Conservation (phyloP, 2,797 vertebrate species). For the Arrhamphus sclerolepis region DNA sequence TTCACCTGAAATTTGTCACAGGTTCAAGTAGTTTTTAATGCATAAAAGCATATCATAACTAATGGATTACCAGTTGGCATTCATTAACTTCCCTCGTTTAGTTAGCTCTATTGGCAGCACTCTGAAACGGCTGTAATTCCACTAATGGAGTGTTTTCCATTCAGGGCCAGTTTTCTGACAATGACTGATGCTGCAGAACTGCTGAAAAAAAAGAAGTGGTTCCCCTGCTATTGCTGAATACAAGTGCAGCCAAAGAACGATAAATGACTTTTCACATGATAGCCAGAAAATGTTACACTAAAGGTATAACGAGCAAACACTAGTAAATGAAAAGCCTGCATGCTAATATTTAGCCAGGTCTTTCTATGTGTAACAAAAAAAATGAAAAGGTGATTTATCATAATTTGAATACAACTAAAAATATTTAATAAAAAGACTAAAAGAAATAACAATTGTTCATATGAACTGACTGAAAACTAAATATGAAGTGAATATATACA, state of each 20-base stretch:
- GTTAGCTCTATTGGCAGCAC: slow-evolving; percentile 38
- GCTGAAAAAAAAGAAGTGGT: slow-evolving; percentile 37
- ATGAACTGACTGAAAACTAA: slow-evolving; percentile 3
- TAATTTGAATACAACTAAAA: slow-evolving; percentile 16
- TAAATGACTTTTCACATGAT: too few relatives aligned
- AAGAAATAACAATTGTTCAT: not conserved
- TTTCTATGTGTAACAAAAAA: slow-evolving; percentile 25
- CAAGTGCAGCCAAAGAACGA: slow-evolving; percentile 12
- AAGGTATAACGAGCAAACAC: slow-evolving; percentile 25
- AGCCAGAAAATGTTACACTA: slow-evolving; percentile 11
- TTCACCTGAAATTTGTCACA: slow-evolving; percentile 8
- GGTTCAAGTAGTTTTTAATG: slow-evolving; percentile 2
- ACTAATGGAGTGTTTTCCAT: slow-evolving; percentile 72
- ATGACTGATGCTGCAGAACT: slow-evolving; percentile 67
- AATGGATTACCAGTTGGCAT: slow-evolving; percentile 47
- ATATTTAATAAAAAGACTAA: not conserved
- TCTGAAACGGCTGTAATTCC: slow-evolving; percentile 68
- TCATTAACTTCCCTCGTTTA: slow-evolving; percentile 49
- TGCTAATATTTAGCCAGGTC: slow-evolving; percentile 28
- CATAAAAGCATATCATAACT: slow-evolving; percentile 29
- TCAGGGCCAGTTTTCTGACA: slow-evolving; percentile 61
- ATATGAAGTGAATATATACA: not conserved
- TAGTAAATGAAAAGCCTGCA: slow-evolving; percentile 16
- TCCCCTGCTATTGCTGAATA: slow-evolving; percentile 42
- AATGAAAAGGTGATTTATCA: slow-evolving; percentile 22